These are phyloP conservation scores for Euglossa dilemma DNA, from an alignment of 1,140 invertebrate genomes.

Conservation along the genomic window DNA sequence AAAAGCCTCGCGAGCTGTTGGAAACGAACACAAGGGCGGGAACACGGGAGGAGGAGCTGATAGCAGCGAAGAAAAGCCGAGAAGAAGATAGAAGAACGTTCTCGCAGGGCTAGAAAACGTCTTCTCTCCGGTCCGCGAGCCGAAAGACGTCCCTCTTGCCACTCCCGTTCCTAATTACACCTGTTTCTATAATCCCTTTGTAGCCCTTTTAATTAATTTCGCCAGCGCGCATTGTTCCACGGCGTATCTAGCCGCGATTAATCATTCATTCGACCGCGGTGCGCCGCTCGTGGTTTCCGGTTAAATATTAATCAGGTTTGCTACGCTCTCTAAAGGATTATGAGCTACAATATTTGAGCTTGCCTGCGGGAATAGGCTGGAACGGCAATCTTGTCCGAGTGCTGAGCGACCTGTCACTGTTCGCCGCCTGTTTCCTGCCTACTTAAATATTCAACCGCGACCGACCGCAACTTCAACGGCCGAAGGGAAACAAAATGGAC, in stretches of 20 bases:
- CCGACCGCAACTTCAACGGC: not conserved
- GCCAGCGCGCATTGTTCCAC: constrained; percentile 1
- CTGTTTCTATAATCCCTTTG: constrained; percentile 30
- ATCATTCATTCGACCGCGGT: constrained; percentile 24
- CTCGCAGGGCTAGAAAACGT: not conserved
- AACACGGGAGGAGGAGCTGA: too few relatives aligned
- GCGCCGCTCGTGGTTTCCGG: constrained; percentile 8
- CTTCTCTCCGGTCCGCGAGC: not conserved
- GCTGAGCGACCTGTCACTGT: not conserved
- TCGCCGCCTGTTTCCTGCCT: not conserved
- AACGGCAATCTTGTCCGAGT: not conserved
- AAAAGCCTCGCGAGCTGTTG: not conserved
- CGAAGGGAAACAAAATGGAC: not conserved
- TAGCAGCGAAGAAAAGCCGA: not conserved
- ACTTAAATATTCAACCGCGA: not conserved
- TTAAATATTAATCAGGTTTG: constrained; percentile 48
- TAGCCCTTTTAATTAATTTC: constrained; percentile 46
- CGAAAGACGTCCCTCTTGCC: not conserved
- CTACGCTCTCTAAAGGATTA: constrained; percentile 19
- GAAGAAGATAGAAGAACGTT: not conserved
- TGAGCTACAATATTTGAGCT: not conserved
- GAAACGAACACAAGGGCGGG: too few relatives aligned
- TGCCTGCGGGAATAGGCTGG: not conserved
- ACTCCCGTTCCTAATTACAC: constrained; percentile 20
- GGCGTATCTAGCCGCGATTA: constrained; percentile 24